phyloP scores from a whole-genome alignment of 2,888 invertebrate genomes.

The Proisotoma minuta region DNA sequence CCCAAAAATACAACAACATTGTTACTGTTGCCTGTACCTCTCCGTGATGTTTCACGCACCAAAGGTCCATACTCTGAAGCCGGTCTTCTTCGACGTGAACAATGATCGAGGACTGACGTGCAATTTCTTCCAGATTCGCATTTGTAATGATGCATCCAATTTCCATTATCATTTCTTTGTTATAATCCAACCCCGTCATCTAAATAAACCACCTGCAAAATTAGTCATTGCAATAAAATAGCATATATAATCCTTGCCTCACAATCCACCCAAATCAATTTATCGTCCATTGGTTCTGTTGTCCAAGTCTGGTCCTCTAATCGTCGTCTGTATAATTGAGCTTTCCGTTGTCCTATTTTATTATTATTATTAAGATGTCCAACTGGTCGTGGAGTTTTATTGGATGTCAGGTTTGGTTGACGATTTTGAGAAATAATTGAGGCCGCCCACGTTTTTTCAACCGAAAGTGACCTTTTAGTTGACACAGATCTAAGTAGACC shows the following conservation, averaged over 20 bases:
- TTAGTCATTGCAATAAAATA: slow-evolving; percentile 10
- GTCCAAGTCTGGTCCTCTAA: slow-evolving; percentile 22
- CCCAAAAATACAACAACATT: not conserved
- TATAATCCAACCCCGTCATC: slow-evolving; percentile 84
- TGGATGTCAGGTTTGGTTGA: slow-evolving; percentile 1
- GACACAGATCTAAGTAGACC: no score
- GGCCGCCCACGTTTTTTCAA: not conserved
- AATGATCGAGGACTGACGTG: slow-evolving; percentile 68
- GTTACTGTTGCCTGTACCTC: slow-evolving; percentile 56
- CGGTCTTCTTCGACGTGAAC: slow-evolving; percentile 71
- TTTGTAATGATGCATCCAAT: slow-evolving; percentile 86
- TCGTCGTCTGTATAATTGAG: slow-evolving; percentile 11
- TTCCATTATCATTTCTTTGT: slow-evolving; percentile 77
- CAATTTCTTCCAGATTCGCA: slow-evolving; percentile 66
- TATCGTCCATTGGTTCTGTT: slow-evolving; percentile 22
- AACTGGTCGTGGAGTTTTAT: no score
- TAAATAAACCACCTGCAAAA: slow-evolving; percentile 49
- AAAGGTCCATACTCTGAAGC: slow-evolving; percentile 72
- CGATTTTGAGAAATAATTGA: not conserved
- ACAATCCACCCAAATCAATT: slow-evolving; percentile 44
- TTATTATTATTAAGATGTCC: no score
- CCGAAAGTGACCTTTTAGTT: no score
- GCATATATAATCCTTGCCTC: slow-evolving; percentile 27
- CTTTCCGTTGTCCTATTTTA: no score
- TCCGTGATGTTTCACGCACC: slow-evolving; percentile 76